Evolutionary conservation across 2,113 vertebrate genomes (phyloP).

Genomic region (Clarias magur): DNA sequence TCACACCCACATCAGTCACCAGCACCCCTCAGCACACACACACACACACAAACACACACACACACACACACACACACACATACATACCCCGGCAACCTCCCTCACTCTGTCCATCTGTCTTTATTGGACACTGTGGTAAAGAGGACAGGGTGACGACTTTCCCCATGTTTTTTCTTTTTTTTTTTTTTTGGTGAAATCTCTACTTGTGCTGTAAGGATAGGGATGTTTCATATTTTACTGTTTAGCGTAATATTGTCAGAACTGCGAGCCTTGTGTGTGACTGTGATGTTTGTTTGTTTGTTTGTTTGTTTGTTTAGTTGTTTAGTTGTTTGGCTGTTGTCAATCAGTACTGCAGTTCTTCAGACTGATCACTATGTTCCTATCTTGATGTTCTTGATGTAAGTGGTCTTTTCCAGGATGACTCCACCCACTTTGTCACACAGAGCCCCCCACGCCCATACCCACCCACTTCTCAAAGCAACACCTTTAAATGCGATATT

Average conservation of each 20-base stretch:
- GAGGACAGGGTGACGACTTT: neutral
- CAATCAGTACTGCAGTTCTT: neutral
- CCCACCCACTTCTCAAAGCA: neutral
- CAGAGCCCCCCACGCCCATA: neutral
- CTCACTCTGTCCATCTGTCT: conserved; percentile 32
- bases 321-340: neutral
- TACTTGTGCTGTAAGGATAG: neutral
- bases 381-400: neutral
- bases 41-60: neutral
- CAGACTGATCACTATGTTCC: neutral
- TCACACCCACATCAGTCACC: conserved; percentile 23
- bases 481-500: too few species aligned
- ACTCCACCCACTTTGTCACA: neutral
- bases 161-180: neutral
- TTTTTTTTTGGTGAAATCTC: neutral
- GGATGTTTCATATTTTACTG: neutral
- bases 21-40: conserved; percentile 12
- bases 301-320: neutral
- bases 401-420: neutral
- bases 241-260: neutral
- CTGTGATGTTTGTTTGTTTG: neutral
- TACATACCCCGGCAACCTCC: neutral
- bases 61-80: conserved; percentile 11
- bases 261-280: neutral
- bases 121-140: neutral